These are phyloP conservation scores for Gastracanthus pulcherrimus DNA, from an alignment of 2,888 invertebrate species.

Conservation along the genomic window DNA sequence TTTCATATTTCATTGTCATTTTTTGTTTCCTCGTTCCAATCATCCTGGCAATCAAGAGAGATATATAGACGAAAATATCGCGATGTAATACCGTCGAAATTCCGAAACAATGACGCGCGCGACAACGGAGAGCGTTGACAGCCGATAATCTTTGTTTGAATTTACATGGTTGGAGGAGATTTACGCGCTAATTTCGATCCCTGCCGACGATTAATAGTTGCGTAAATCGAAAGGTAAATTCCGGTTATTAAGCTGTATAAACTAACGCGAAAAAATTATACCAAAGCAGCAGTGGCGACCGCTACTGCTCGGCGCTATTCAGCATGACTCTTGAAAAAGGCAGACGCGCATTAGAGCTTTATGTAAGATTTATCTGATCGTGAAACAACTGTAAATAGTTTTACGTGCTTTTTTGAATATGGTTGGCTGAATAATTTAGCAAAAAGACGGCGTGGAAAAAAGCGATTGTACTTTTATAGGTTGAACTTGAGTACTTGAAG, in stretches of 20 bases:
- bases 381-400: background rate
- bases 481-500: too few species aligned
- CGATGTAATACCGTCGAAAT: background rate
- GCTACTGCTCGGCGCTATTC: background rate
- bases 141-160: background rate
- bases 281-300: too few species aligned
- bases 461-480: too few species aligned
- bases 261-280: too few species aligned
- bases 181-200: background rate
- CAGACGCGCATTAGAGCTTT: conserved; percentile 2
- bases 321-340: conserved; percentile 4
- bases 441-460: too few species aligned
- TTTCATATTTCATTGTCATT: too few species aligned
- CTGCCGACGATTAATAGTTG: background rate
- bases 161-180: background rate
- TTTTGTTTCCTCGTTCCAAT: too few species aligned
- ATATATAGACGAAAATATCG: too few species aligned
- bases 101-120: background rate
- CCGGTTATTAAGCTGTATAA: background rate
- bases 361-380: conserved; percentile 11
- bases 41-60: too few species aligned
- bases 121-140: background rate
- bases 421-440: too few species aligned
- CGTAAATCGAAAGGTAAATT: conserved; percentile 5
- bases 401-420: background rate